These are phyloP conservation scores for Ceraclea dissimilis DNA, from an alignment of 2,888 invertebrate species.

Conservation along the genomic window DNA sequence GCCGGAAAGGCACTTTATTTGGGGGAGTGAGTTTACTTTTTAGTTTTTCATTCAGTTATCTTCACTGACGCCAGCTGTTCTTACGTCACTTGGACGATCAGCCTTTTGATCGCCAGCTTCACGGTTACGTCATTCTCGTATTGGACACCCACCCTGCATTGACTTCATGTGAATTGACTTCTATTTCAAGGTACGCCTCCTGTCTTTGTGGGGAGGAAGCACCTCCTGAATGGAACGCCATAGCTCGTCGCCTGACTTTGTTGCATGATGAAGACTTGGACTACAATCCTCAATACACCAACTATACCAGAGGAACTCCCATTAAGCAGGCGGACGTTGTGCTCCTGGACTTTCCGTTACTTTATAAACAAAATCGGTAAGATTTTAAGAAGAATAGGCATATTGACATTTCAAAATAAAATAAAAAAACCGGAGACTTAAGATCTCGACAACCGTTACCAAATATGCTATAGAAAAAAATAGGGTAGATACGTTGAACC, in stretches of 20 bases:
- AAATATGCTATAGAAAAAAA: too few relatives aligned
- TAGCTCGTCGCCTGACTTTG: conserved; percentile 32
- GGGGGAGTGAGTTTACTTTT: conserved; percentile 32
- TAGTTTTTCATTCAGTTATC: too few relatives aligned
- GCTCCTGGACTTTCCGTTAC: conserved; percentile 35
- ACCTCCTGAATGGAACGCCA: conserved; percentile 19
- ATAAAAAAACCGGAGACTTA: too few relatives aligned
- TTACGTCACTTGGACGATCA: too few relatives aligned
- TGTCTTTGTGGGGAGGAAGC: conserved; percentile 17
- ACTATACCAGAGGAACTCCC: conserved; percentile 29
- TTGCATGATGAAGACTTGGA: conserved; percentile 31
- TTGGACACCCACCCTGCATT: too few relatives aligned
- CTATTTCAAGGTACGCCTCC: conserved; percentile 18
- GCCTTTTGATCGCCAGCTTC: too few relatives aligned
- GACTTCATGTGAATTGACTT: too few relatives aligned
- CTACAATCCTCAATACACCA: conserved; percentile 37
- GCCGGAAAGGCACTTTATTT: conserved; percentile 34
- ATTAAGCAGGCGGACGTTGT: conserved; percentile 40
- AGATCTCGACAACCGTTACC: too few relatives aligned
- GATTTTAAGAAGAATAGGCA: conserved; percentile 3
- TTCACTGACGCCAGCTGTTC: too few relatives aligned
- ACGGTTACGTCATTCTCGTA: too few relatives aligned
- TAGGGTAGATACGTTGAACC: too few relatives aligned
- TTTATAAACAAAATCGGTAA: conserved; percentile 32
- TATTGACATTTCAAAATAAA: too few relatives aligned